Evolutionary conservation across 2,797 vertebrate species (phyloP).

Genomic region (Syndactyla subalaris): DNA sequence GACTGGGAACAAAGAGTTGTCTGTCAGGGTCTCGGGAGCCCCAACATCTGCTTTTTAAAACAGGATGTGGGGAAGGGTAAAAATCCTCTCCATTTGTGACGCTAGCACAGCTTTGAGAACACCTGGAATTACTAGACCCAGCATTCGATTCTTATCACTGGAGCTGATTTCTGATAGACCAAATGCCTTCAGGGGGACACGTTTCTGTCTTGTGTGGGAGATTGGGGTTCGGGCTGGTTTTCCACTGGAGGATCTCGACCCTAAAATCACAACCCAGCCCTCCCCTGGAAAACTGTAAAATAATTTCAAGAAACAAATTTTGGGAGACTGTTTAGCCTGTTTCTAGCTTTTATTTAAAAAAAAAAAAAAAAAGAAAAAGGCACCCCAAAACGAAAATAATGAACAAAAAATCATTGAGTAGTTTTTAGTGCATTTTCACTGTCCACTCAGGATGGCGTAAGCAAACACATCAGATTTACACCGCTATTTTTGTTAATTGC

Average conservation of each 20-base stretch:
- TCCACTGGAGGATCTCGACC: not conserved
- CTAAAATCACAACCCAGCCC: not conserved
- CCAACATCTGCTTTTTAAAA: constrained; percentile 52
- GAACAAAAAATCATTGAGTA: not conserved
- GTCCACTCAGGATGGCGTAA: not conserved
- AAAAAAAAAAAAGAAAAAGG: not conserved
- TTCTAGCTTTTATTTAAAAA: not conserved
- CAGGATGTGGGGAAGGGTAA: constrained; percentile 43
- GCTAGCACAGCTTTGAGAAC: not conserved
- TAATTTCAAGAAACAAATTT: not conserved
- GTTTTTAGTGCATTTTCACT: not conserved
- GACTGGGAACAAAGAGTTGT: constrained; percentile 45
- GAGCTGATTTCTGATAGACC: not conserved
- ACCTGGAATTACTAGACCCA: constrained; percentile 20
- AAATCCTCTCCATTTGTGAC: constrained; percentile 32
- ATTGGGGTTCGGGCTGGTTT: not conserved
- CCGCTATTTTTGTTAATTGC: not conserved
- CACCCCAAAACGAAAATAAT: not conserved
- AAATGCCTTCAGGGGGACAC: not conserved
- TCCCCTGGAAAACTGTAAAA: not conserved
- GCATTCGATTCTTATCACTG: not conserved
- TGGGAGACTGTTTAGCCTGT: not conserved
- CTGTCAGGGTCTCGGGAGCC: constrained; percentile 40
- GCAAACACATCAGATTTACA: not conserved
- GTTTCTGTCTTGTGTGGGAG: not conserved